Evolutionary conservation across 1,140 invertebrate genomes (phyloP).

Genomic region (Sinella curviseta): DNA sequence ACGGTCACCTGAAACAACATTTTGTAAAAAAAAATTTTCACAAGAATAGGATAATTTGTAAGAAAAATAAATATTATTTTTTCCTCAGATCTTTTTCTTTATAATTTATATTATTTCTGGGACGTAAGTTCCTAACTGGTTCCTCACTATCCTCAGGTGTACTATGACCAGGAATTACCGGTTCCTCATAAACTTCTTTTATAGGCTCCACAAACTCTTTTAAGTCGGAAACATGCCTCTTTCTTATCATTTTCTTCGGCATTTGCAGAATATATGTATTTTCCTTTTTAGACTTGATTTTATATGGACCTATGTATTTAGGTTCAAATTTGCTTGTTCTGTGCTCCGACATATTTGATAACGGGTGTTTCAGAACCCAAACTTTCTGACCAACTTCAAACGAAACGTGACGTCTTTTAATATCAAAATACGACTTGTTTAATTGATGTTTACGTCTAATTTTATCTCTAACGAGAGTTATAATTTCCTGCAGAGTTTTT

Average conservation of each 20-base stretch:
- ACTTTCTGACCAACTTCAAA: slow-evolving; percentile 1
- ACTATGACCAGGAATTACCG: neutral
- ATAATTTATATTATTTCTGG: neutral
- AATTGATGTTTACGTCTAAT: neutral
- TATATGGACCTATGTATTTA: neutral
- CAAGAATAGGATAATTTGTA: neutral
- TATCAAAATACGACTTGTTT: slow-evolving; percentile 16
- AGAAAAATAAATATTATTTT: neutral
- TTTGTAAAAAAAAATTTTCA: too few relatives aligned
- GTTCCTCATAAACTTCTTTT: neutral
- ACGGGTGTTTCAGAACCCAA: neutral
- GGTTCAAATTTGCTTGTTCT: slow-evolving; percentile 1
- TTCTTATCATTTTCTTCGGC: neutral
- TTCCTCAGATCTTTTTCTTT: neutral
- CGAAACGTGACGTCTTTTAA: neutral
- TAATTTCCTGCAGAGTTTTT: neutral
- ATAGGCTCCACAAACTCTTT: neutral
- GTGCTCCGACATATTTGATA: neutral
- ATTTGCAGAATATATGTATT: neutral
- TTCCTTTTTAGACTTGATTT: neutral
- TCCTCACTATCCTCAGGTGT: neutral
- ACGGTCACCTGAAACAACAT: too few relatives aligned
- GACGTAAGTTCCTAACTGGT: neutral
- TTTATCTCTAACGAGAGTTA: neutral
- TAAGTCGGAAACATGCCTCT: slow-evolving; percentile 11